Percentiles rank a stretch among this genome's conserved stretches.
Conservation (phyloP, 2,113 vertebrate genomes). For the Fregetta grallaria region DNA sequence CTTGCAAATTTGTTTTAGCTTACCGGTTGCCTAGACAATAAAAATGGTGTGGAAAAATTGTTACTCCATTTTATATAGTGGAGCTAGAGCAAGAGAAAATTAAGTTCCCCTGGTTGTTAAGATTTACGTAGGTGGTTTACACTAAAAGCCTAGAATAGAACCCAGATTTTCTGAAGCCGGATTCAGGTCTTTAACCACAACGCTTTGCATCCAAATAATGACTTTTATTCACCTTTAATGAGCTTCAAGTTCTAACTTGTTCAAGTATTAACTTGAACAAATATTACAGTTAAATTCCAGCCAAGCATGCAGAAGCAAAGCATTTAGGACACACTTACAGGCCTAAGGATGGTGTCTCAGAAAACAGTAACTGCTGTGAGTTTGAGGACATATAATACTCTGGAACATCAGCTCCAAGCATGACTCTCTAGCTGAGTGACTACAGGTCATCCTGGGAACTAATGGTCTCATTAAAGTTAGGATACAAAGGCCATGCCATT, state of each 20-base stretch:
- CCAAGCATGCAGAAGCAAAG: neutral
- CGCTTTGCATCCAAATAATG: neutral
- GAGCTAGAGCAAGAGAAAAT: neutral
- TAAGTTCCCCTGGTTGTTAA: neutral
- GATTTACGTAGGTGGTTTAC: neutral
- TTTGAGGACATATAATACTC: neutral
- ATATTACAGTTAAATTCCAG: neutral
- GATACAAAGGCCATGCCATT: neutral
- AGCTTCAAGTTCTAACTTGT: too few relatives aligned
- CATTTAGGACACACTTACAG: neutral
- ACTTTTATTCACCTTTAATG: slow-evolving; percentile 16
- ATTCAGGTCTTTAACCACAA: neutral
- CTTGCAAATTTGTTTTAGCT: neutral
- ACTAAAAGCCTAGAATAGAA: neutral
- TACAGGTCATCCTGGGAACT: neutral
- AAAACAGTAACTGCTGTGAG: neutral
- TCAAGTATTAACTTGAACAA: slow-evolving; percentile 20
- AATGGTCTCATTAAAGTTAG: neutral
- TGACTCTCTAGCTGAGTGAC: neutral
- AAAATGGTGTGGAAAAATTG: neutral
- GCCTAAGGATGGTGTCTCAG: neutral
- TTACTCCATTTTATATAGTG: neutral
- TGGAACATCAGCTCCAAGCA: neutral
- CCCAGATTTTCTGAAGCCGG: neutral
- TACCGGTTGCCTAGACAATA: neutral